phyloP scores from a whole-genome alignment of 2,797 vertebrate genomes.

The Sebastiscus tertius region DNA sequence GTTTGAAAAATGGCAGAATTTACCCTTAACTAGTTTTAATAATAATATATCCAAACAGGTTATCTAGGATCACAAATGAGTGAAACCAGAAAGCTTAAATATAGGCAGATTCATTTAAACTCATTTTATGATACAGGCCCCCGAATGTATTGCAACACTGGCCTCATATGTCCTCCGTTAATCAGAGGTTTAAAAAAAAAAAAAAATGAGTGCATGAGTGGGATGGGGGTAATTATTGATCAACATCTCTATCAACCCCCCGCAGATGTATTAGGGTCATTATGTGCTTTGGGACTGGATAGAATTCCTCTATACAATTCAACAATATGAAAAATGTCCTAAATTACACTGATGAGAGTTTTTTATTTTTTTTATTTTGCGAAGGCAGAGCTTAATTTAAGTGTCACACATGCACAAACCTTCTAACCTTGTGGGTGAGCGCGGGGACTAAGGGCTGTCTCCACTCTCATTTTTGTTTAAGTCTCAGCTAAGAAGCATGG shows the following conservation, averaged over 20 bases:
- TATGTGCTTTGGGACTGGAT: neutral
- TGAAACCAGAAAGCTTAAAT: neutral
- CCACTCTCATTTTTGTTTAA: constrained; percentile 41
- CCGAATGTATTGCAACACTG: neutral
- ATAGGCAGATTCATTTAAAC: neutral
- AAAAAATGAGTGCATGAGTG: neutral
- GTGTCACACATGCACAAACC: neutral
- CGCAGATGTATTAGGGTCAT: constrained; percentile 8
- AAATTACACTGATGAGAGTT: neutral
- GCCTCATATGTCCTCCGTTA: neutral
- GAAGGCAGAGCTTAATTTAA: constrained; percentile 26
- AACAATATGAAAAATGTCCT: constrained; percentile 1
- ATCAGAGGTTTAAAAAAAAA: constrained; percentile 1
- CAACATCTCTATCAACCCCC: neutral
- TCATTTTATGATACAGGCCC: neutral
- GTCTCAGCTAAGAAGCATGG: constrained; percentile 61
- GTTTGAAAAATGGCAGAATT: neutral
- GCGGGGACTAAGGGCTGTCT: constrained; percentile 16
- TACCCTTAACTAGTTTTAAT: neutral
- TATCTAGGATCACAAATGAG: neutral
- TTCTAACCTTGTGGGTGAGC: constrained; percentile 16
- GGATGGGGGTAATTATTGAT: constrained; percentile 16
- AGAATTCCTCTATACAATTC: neutral
- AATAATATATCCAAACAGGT: neutral
- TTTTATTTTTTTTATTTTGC: neutral